These are phyloP conservation scores for Urechis unicinctus DNA, from an alignment of 2,888 invertebrate species.

Conservation along the genomic window DNA sequence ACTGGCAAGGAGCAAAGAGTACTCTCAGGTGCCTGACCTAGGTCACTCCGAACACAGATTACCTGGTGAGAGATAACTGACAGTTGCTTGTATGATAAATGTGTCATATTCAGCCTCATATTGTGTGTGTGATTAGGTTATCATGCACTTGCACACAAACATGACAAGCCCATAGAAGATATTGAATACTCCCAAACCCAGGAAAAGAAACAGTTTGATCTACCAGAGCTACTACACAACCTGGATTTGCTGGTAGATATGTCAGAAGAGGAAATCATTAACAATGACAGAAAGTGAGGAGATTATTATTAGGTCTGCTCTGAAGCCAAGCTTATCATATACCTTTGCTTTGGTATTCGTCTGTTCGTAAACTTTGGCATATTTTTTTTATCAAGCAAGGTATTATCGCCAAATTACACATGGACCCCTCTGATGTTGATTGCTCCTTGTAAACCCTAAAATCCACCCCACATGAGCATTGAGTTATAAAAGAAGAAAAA, in stretches of 20 bases:
- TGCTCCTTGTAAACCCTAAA: too few species aligned
- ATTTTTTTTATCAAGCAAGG: background rate
- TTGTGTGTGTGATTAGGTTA: too few species aligned
- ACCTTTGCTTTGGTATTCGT: background rate
- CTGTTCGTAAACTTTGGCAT: background rate
- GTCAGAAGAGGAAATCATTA: conserved; percentile 91
- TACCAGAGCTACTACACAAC: conserved; percentile 90
- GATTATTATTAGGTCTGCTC: background rate
- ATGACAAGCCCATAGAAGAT: conserved; percentile 54
- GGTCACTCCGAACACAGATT: too few species aligned
- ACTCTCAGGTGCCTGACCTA: conserved; percentile 39
- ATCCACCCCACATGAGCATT: too few species aligned
- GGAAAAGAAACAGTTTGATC: conserved; percentile 53
- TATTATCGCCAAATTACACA: background rate
- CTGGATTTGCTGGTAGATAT: conserved; percentile 82
- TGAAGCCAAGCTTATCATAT: too few species aligned
- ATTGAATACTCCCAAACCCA: conserved; percentile 37
- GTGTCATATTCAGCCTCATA: too few species aligned
- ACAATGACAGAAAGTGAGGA: conserved; percentile 40
- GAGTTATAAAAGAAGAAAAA: too few species aligned
- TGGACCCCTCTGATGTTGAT: background rate
- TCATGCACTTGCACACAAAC: conserved; percentile 47
- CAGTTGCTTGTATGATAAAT: too few species aligned
- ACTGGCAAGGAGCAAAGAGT: conserved; percentile 92
- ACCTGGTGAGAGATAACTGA: too few species aligned